phyloP scores from a whole-genome alignment of 1,140 invertebrate species.

The Dendroctonus ponderosae region DNA sequence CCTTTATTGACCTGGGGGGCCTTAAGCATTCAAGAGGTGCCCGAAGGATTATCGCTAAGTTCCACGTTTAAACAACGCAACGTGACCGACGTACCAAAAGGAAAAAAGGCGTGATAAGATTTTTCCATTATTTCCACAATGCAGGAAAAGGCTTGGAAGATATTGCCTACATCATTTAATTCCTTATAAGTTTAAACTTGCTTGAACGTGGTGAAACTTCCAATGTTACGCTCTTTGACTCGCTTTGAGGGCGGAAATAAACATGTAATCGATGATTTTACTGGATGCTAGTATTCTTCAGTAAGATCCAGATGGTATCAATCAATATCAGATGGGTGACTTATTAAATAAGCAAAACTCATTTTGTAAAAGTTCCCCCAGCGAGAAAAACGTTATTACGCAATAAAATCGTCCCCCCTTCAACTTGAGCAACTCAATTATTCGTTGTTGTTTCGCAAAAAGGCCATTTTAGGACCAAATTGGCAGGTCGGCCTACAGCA shows the following conservation, averaged over 20 bases:
- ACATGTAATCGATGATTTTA: too few species aligned
- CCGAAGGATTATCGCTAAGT: slow-evolving; percentile 7
- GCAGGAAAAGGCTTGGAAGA: not conserved
- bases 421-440: slow-evolving; percentile 10
- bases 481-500: too few species aligned
- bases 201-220: too few species aligned
- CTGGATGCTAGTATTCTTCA: too few species aligned
- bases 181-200: too few species aligned
- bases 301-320: not conserved
- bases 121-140: slow-evolving; percentile 7
- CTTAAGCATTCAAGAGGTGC: not conserved
- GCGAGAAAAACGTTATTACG: slow-evolving; percentile 4
- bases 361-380: not conserved
- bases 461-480: not conserved
- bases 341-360: slow-evolving; percentile 13
- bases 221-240: too few species aligned
- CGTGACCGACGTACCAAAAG: not conserved
- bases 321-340: not conserved
- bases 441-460: slow-evolving; percentile 17
- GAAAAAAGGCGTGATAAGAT: not conserved
- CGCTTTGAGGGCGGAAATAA: too few species aligned
- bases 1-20: too few species aligned
- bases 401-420: slow-evolving; percentile 10
- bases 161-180: too few species aligned
- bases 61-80: slow-evolving; percentile 2